Base-by-base conservation (phyloP, 2,888 invertebrate species). In the Cryptocephalus primarius region DNA sequence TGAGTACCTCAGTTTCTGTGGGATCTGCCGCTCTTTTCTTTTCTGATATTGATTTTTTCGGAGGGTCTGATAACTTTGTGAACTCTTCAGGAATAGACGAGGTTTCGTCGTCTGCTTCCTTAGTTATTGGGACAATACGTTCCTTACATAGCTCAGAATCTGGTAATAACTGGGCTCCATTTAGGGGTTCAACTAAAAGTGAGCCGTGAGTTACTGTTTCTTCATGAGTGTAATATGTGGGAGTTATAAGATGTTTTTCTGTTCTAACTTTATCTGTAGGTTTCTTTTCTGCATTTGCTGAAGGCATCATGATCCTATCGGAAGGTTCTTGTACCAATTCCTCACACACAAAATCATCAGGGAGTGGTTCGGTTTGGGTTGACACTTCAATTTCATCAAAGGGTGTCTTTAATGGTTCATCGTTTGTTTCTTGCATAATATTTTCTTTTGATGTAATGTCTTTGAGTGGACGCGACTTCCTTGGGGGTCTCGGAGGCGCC, bases 341-440 rank as follows among this genome's bases (percentile, higher is more conserved):
- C 60, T 84, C 83, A 61, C 80, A 80, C 53, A 79, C 77, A 48
- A 84, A 79, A 57, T 87, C 88, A 57, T 88, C 87, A 0, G 87
- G 86, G 39, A 89, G 66, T 0, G 88, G 88, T 68, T 90, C 89
- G 0, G 89, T 90, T 70, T 90, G 89, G 1, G 87, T 88, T 1
- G 86, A 88, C 6, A 85, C 83, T 61, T 85, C 85, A 22, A 81
- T 80, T 68, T 87, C 87, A 50, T 76, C 64, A 14, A 74, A 60
- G 52, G 72, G 66, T 42, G 73, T 71, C 39, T 48, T 47, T 13
- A 52, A 40, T 43, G 56, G 50, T 38, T 54, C 48, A 40, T 54
- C 48, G 22, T 49, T 44, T n/a, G 43, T 44, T 13, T 34, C 46
- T 8, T 39, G 14, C 40, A 42, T 46, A 4, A 61, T 61, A 46